Conservation (phyloP, 2,888 invertebrate species). For the Noctua janthe region DNA sequence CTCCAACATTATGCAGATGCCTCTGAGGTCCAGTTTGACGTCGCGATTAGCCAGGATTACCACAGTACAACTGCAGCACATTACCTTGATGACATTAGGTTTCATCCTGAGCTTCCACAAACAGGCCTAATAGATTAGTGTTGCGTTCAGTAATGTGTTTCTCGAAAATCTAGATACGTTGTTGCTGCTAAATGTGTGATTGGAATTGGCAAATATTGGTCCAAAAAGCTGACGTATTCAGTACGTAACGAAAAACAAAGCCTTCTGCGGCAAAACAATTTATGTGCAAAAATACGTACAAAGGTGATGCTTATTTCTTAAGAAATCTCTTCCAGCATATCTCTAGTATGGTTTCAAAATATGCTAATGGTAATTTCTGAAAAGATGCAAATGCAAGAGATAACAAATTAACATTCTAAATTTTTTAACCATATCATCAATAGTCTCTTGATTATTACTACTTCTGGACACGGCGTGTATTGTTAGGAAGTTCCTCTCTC, state of each 20-base stretch:
- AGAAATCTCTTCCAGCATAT: neutral
- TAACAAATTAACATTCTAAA: neutral
- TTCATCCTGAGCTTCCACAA: neutral
- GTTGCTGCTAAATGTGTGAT: neutral
- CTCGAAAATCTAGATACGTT: neutral
- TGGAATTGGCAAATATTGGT: neutral
- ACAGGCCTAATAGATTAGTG: conserved; percentile 20
- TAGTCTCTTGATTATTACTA: too few relatives aligned
- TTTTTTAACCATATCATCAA: neutral
- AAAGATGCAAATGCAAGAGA: neutral
- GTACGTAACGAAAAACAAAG: neutral
- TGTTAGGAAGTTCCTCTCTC: too few relatives aligned
- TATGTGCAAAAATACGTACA: neutral
- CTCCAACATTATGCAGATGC: conserved; percentile 28
- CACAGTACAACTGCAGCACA: conserved; percentile 10
- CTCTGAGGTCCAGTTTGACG: conserved; percentile 18
- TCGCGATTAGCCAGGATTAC: conserved; percentile 41
- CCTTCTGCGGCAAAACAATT: neutral
- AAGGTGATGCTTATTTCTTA: neutral
- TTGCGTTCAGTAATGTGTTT: neutral
- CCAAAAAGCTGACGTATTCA: neutral
- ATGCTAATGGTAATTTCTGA: neutral
- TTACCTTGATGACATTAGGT: conserved; percentile 44
- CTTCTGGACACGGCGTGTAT: too few relatives aligned
- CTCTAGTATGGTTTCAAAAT: neutral